phyloP scores from a whole-genome alignment of 2,888 invertebrate genomes.

The Plemyria rubiginata region DNA sequence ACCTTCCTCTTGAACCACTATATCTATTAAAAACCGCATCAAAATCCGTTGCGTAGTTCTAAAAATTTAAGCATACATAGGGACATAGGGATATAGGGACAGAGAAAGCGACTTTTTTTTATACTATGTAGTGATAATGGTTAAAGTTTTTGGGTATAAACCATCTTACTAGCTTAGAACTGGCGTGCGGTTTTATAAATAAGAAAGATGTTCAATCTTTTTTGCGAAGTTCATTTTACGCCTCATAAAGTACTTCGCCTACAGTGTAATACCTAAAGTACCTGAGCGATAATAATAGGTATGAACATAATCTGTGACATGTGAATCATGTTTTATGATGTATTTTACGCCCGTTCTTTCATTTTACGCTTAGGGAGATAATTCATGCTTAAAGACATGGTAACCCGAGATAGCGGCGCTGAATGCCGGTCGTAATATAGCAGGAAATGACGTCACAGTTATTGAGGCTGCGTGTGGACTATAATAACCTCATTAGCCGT shows the following conservation, averaged over 20 bases:
- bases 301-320: constrained; percentile 56
- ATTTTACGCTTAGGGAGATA: constrained; percentile 59
- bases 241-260: constrained; percentile 60
- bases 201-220: constrained; percentile 40
- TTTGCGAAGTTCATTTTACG: constrained; percentile 63
- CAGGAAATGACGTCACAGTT: background rate
- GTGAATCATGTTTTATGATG: constrained; percentile 68
- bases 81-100: no score
- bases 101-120: no score
- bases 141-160: no score
- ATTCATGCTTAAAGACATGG: constrained; percentile 41
- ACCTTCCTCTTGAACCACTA: no score
- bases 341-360: constrained; percentile 63
- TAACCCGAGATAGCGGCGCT: constrained; percentile 10
- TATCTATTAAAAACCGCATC: no score
- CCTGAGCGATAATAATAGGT: constrained; percentile 57
- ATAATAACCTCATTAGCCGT: background rate
- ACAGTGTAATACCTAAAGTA: constrained; percentile 38
- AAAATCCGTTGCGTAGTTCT: no score
- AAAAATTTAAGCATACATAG: no score
- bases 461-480: constrained; percentile 28
- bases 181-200: no score
- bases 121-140: no score
- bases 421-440: background rate
- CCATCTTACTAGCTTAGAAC: no score